Conservation (phyloP, 2,797 vertebrate genomes). For the Nyctibius grandis region DNA sequence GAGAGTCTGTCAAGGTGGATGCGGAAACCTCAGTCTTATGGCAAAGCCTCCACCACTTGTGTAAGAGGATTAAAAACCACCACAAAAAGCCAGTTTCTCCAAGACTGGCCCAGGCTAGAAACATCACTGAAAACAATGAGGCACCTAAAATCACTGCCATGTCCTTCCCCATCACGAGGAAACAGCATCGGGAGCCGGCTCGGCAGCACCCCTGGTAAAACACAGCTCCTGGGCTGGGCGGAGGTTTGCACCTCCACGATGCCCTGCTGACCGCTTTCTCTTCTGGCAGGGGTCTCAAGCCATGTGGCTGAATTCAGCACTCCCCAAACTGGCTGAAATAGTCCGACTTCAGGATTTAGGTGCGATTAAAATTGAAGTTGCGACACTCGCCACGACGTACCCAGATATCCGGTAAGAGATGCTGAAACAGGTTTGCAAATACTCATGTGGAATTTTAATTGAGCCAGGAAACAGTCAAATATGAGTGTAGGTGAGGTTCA, state of each 20-base stretch:
- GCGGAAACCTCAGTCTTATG: neutral
- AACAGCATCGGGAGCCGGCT: neutral
- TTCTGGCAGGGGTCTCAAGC: conserved; percentile 75
- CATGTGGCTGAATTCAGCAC: conserved; percentile 67
- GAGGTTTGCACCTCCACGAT: neutral
- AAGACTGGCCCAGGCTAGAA: neutral
- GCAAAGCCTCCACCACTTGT: neutral
- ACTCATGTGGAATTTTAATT: neutral
- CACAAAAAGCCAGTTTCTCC: neutral
- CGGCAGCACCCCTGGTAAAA: neutral
- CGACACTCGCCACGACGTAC: conserved; percentile 70
- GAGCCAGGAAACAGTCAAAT: neutral
- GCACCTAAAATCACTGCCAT: neutral
- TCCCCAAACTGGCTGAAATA: conserved; percentile 82
- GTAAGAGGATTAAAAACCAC: neutral
- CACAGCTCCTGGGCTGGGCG: neutral
- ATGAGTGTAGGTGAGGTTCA: neutral
- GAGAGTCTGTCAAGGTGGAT: neutral
- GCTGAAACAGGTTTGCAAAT: neutral
- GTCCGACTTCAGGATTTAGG: conserved; percentile 79
- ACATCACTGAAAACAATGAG: neutral
- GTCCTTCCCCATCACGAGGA: neutral
- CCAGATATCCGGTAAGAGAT: conserved; percentile 85
- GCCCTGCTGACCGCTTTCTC: neutral
- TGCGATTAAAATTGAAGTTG: conserved; percentile 84